Percentiles rank a stretch among this genome's conserved stretches.
Conservation (phyloP, 1,140 invertebrate genomes). For the Belonocnema kinseyi region DNA sequence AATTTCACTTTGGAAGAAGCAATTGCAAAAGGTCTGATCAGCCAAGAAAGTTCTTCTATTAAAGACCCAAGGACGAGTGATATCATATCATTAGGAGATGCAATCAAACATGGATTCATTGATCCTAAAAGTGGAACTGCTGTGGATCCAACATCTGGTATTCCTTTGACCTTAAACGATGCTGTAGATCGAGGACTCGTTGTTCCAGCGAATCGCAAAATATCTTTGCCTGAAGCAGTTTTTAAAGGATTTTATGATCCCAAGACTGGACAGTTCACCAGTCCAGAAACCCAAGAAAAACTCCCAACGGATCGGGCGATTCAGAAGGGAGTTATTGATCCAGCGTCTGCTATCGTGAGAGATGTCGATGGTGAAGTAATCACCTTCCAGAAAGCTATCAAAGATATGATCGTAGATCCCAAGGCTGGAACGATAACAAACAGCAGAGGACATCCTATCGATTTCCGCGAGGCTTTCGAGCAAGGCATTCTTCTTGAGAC, state of each 20-base stretch:
- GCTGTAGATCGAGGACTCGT: conserved; percentile 89
- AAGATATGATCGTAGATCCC: conserved; percentile 86
- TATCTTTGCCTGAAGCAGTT: conserved; percentile 90
- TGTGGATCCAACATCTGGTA: conserved; percentile 84
- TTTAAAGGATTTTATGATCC: conserved; percentile 90
- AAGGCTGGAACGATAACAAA: conserved; percentile 82
- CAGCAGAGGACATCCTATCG: conserved; percentile 80
- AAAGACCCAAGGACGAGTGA: conserved; percentile 87
- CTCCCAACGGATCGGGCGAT: conserved; percentile 86
- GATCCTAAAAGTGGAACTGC: conserved; percentile 87
- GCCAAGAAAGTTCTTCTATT: conserved; percentile 86
- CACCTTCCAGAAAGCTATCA: conserved; percentile 88
- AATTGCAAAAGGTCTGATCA: conserved; percentile 83
- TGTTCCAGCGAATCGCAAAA: conserved; percentile 86
- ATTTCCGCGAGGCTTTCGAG: conserved; percentile 91
- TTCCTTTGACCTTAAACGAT: conserved; percentile 85
- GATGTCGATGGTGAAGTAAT: conserved; percentile 80
- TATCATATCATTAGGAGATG: conserved; percentile 87
- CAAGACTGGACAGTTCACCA: conserved; percentile 83
- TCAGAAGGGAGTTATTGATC: conserved; percentile 87
- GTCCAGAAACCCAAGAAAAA: conserved; percentile 83
- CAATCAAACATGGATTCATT: conserved; percentile 87
- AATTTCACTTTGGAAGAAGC: conserved; percentile 87
- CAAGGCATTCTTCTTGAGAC: conserved; percentile 88
- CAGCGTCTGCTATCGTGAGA: conserved; percentile 84